A percentile compares a stretch with the other conserved stretches of the same genome.
phyloP scores from a whole-genome alignment of 2,888 invertebrate genomes.

The Merodon equestris region DNA sequence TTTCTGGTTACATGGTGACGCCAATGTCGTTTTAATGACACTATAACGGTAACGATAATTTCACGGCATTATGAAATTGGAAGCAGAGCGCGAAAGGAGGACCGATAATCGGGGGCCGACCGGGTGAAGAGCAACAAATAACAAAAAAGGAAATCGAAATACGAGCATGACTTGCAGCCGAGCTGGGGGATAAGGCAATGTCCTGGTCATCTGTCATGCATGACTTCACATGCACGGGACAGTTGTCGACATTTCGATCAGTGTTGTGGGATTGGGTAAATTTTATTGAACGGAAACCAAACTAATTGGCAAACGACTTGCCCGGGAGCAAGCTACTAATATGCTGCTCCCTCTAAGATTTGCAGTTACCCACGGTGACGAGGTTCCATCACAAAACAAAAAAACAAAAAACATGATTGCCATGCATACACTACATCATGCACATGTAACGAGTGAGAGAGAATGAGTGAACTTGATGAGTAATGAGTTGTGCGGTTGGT shows the following conservation, averaged over 20 bases:
- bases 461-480: slow-evolving; percentile 25
- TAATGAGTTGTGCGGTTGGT: slow-evolving; percentile 42
- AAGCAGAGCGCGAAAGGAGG: slow-evolving; percentile 51
- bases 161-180: slow-evolving; percentile 24
- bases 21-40: slow-evolving; percentile 43
- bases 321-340: not conserved
- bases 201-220: slow-evolving; percentile 51
- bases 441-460: not conserved
- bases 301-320: slow-evolving; percentile 28
- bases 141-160: too few relatives aligned
- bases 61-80: slow-evolving; percentile 57
- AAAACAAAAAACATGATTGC: too few relatives aligned
- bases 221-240: slow-evolving; percentile 31
- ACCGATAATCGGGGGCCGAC: slow-evolving; percentile 15
- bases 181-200: slow-evolving; percentile 17
- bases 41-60: slow-evolving; percentile 57
- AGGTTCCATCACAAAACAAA: slow-evolving; percentile 31
- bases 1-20: slow-evolving; percentile 31
- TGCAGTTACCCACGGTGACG: slow-evolving; percentile 39
- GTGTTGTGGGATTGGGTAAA: slow-evolving; percentile 12
- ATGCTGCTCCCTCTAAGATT: not conserved
- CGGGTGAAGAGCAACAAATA: slow-evolving; percentile 2
- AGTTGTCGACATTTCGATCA: slow-evolving; percentile 1
- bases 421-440: too few relatives aligned
- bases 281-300: slow-evolving; percentile 27